These are phyloP conservation scores for Hystrix brachyura DNA, from an alignment of 2,113 vertebrate genomes.

Conservation along the genomic window DNA sequence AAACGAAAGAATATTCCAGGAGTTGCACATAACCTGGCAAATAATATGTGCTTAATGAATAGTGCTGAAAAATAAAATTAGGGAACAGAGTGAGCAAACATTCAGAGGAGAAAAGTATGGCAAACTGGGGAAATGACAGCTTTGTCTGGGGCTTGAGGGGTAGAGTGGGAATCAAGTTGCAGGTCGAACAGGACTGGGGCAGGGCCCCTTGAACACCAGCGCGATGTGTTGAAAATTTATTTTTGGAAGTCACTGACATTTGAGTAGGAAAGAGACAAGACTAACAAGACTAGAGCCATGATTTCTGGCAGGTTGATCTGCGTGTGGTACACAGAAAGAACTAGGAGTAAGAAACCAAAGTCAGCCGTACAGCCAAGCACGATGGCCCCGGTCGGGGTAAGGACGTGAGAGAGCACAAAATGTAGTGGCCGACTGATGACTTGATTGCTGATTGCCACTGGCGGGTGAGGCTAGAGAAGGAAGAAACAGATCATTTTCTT, in stretches of 20 bases:
- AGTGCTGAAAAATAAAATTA: slow-evolving; percentile 2
- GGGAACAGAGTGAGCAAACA: not conserved
- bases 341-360: not conserved
- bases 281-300: not conserved
- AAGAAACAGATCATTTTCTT: not conserved
- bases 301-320: not conserved
- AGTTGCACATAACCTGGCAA: not conserved
- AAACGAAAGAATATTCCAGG: not conserved
- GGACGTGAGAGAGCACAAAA: too few species aligned
- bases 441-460: too few species aligned
- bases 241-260: not conserved
- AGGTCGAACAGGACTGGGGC: too few species aligned
- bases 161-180: not conserved
- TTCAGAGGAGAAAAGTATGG: not conserved
- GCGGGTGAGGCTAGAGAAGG: not conserved
- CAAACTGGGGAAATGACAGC: too few species aligned
- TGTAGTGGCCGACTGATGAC: too few species aligned
- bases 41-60: not conserved
- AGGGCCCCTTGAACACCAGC: not conserved
- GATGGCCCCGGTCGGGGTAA: too few species aligned
- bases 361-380: too few species aligned
- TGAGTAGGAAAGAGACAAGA: not conserved
- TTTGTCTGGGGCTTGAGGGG: not conserved
- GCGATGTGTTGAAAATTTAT: not conserved
- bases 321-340: not conserved